phyloP scores from a whole-genome alignment of 2,888 invertebrate genomes.

The Diloba caeruleocephala region DNA sequence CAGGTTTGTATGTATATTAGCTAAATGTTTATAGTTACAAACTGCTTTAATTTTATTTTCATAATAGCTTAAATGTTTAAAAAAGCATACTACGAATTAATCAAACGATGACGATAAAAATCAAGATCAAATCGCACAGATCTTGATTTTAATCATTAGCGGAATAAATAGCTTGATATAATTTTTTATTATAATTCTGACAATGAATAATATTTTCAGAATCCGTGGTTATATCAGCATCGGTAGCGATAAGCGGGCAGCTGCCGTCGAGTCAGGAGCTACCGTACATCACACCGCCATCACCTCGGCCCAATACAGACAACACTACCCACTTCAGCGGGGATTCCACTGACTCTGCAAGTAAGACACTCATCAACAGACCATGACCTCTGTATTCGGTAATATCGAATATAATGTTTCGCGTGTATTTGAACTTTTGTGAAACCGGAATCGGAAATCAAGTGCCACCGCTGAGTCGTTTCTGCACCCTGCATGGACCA shows the following conservation, averaged over 20 bases:
- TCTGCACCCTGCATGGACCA: too few relatives aligned
- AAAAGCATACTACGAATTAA: constrained; percentile 12
- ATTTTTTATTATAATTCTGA: constrained; percentile 3
- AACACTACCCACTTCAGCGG: constrained; percentile 94
- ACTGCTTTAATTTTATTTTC: neutral
- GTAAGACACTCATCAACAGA: constrained; percentile 81
- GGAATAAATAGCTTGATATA: constrained; percentile 15
- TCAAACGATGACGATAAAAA: constrained; percentile 12
- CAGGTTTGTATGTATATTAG: constrained; percentile 65
- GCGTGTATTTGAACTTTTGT: too few relatives aligned
- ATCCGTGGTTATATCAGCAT: constrained; percentile 93
- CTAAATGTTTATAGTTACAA: neutral
- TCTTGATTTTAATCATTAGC: constrained; percentile 31
- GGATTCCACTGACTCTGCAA: constrained; percentile 96
- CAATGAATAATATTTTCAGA: constrained; percentile 59
- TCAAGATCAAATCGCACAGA: constrained; percentile 26
- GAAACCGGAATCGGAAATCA: too few relatives aligned
- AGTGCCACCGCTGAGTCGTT: too few relatives aligned
- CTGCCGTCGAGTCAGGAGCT: constrained; percentile 96
- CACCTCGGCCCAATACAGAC: constrained; percentile 76
- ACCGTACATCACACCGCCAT: constrained; percentile 96
- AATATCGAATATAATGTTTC: too few relatives aligned
- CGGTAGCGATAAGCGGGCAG: constrained; percentile 95
- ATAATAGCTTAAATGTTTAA: neutral
- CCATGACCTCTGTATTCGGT: too few relatives aligned